Percentiles rank a stretch among this genome's conserved stretches.
Conservation (phyloP, 2,113 vertebrate species). For the Taurulus bubalis region DNA sequence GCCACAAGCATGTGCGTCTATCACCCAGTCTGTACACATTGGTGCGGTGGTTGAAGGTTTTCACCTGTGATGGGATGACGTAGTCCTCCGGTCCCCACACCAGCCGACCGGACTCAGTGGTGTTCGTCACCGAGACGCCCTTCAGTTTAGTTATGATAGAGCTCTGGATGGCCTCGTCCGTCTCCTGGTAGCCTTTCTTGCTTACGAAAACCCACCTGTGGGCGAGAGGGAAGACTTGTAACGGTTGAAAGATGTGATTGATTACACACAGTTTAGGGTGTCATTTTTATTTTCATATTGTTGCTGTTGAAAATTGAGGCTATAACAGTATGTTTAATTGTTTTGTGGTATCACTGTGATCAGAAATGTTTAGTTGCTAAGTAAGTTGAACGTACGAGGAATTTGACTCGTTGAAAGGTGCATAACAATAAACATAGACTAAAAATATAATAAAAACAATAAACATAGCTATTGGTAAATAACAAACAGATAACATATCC, state of each 20-base stretch:
- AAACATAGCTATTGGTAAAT: too few relatives aligned
- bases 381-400: too few relatives aligned
- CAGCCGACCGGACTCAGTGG: constrained; percentile 82
- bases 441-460: too few relatives aligned
- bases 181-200: constrained; percentile 94
- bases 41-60: constrained; percentile 5
- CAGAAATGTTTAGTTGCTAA: too few relatives aligned
- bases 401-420: too few relatives aligned
- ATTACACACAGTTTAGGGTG: not conserved
- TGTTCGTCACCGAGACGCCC: constrained; percentile 90
- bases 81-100: constrained; percentile 95
- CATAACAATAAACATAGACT: too few relatives aligned
- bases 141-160: constrained; percentile 93
- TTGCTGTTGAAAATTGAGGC: not conserved
- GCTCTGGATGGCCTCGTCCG: constrained; percentile 89
- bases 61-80: constrained; percentile 92
- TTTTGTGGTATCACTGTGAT: not conserved
- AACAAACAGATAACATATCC: too few relatives aligned
- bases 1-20: not conserved
- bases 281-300: not conserved
- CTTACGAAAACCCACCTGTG: constrained; percentile 92
- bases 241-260: not conserved
- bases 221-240: not conserved
- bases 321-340: not conserved
- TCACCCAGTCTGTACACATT: not conserved